Base-by-base conservation (phyloP, 2,113 vertebrate genomes). In the Ochotona princeps region DNA sequence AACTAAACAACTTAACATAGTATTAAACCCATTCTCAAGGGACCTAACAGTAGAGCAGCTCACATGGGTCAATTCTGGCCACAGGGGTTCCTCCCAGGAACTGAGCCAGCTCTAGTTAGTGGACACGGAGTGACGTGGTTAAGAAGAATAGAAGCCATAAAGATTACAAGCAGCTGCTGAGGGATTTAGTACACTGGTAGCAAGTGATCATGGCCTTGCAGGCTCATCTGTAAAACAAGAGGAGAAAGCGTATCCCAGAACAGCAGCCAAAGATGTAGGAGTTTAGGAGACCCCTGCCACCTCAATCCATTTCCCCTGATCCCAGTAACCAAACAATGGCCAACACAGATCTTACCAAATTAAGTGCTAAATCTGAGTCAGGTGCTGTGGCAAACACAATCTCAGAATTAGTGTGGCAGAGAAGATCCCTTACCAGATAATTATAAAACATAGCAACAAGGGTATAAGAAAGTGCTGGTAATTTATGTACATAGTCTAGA, bases 111-210 rank as follows among this genome's bases (percentile, higher is more conserved):
- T 72, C 54, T 25, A 49, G 13, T 28, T 49, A 30, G 69, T n/a
- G 18, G 51, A 76, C 90, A 17, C 69, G 44, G 51, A 66, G 30
- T 30, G 61, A n/a, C 18, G 49, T 54, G 38, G 17, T 4, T 63
- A 32, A 26, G 81, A 73, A 20, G n/a, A 73, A 8, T 81, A 5
- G 30, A 90, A 81, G n/a, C 65, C 73, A 80, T 61, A 81, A 89
- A 86, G 35, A 20, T 38, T 51, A 8, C 60, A 69, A 44, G 28
- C 1, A 67, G 60, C 38, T 51, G 69, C 23, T 51, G 47, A 85
- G 51, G 51, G 28, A 23, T 69, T 78, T 2, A 18, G 49, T 26
- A 74, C 87, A 83, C 11, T 35, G 35, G 30, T 8, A 44, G 54
- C 14, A 47, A 51, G 54, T 47, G 32, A 88, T 70, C 18, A 57